Conservation (phyloP, 2,113 vertebrate species). For the Ameiurus melas region DNA sequence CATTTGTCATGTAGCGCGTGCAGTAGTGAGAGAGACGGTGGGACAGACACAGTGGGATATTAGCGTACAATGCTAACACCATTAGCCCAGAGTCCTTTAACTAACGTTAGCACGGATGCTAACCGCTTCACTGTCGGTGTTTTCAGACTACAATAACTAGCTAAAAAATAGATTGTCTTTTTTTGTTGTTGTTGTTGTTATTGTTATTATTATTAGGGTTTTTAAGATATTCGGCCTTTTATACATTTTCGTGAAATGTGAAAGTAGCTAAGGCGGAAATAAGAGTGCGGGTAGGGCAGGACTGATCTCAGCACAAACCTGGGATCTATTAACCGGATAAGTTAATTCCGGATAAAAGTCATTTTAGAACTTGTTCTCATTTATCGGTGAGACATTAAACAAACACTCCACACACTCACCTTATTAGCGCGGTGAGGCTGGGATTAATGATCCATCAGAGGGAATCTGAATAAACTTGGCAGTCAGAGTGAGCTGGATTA, state of each 20-base stretch:
- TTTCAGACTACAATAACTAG: not conserved
- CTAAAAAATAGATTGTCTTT: not conserved
- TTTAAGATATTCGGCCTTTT: not conserved
- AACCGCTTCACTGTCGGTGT: not conserved
- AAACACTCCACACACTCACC: not conserved
- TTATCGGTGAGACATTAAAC: not conserved
- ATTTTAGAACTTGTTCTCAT: not conserved
- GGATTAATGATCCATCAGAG: not conserved
- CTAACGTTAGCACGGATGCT: constrained; percentile 6
- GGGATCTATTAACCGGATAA: not conserved
- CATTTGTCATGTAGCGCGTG: not conserved
- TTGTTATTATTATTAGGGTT: not conserved
- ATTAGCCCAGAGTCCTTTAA: not conserved
- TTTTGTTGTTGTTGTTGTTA: too few relatives aligned
- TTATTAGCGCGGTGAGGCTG: not conserved
- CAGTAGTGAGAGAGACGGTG: not conserved
- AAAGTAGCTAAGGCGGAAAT: not conserved
- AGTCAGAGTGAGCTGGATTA: not conserved
- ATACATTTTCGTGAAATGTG: not conserved
- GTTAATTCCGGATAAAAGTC: not conserved
- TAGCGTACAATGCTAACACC: constrained; percentile 8
- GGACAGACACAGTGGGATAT: not conserved
- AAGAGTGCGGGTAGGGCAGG: not conserved
- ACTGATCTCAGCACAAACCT: not conserved
- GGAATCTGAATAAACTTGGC: not conserved